These are phyloP conservation scores for Palaemon carinicauda DNA, from an alignment of 1,140 invertebrate species.

Conservation along the genomic window DNA sequence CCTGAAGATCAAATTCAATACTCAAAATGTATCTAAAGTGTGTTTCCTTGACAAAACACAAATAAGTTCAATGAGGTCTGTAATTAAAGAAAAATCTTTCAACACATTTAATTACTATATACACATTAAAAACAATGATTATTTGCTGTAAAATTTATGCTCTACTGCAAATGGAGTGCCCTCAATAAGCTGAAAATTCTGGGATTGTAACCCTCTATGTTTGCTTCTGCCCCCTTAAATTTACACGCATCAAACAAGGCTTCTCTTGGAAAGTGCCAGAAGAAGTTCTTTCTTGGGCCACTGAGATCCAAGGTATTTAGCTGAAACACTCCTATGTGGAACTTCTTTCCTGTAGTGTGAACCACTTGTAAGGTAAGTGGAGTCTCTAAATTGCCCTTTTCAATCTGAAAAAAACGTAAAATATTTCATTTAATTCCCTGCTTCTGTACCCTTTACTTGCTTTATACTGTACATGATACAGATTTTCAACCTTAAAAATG, in stretches of 20 bases:
- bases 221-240: neutral
- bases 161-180: neutral
- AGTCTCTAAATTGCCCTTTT: neutral
- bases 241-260: neutral
- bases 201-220: slow-evolving; percentile 21
- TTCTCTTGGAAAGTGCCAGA: slow-evolving; percentile 18
- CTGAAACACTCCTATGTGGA: slow-evolving; percentile 32
- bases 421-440: neutral
- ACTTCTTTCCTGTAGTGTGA: neutral
- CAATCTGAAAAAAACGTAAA: neutral
- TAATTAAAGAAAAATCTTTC: too few relatives aligned
- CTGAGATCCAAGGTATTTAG: slow-evolving; percentile 29
- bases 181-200: slow-evolving; percentile 11
- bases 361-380: slow-evolving; percentile 29
- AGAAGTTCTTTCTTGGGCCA: neutral
- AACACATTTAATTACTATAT: too few relatives aligned
- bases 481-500: too few relatives aligned
- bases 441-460: neutral
- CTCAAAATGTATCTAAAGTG: too few relatives aligned
- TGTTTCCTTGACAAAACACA: too few relatives aligned
- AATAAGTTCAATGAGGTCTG: too few relatives aligned
- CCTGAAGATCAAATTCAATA: too few relatives aligned
- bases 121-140: too few relatives aligned
- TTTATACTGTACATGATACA: neutral
- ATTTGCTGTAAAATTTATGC: too few relatives aligned